A percentile compares a stretch with the other conserved stretches of the same genome.
These are phyloP conservation scores for western clawed frog (Xenopus tropicalis) DNA, from an alignment of 2,113 vertebrate genomes.

Conservation along the genomic window UCB_Xtro_10.0 CM004450.2:104854501-104855000, in stretches of 20 bases:
- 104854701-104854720: neutral
- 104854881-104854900: constrained; percentile 66
- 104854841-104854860: constrained; percentile 67
- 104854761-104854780: constrained; percentile 12
- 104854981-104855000: too few relatives aligned
- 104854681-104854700: too few relatives aligned
- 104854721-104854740: neutral
- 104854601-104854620: too few relatives aligned
- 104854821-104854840: constrained; percentile 57
- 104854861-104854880: constrained; percentile 68
- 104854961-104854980: too few relatives aligned
- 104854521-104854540: too few relatives aligned
- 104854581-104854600: too few relatives aligned
- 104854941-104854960: neutral
- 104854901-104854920: constrained; percentile 64
- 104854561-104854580: too few relatives aligned
- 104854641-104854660: too few relatives aligned
- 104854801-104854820: constrained; percentile 54
- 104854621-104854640: too few relatives aligned
- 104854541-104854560: too few relatives aligned
- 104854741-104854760: constrained; percentile 25
- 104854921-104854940: constrained; percentile 69
- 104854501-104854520: too few relatives aligned
- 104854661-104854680: too few relatives aligned
- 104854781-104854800: constrained; percentile 48